These are phyloP conservation scores for Catharus ustulatus DNA, from an alignment of 2,797 vertebrate species.

Conservation along the genomic window DNA sequence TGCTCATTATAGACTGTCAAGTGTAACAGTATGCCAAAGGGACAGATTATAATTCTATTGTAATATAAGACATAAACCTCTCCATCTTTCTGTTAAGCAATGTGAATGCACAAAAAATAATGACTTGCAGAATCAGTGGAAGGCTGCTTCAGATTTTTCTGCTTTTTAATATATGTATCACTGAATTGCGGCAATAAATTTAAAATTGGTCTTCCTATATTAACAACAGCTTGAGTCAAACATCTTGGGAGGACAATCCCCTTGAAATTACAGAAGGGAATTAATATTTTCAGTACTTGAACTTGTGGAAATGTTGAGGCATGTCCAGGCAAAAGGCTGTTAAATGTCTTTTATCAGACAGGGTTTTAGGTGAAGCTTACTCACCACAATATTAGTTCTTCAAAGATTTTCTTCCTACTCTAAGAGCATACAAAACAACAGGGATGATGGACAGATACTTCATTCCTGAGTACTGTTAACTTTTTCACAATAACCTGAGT, in stretches of 20 bases:
- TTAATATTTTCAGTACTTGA: not conserved
- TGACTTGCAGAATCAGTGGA: not conserved
- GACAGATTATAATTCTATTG: not conserved
- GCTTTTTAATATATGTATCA: not conserved
- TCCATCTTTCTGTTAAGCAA: not conserved
- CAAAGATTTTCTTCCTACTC: not conserved
- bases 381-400: not conserved
- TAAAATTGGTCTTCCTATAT: not conserved
- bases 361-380: not conserved
- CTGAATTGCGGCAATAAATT: not conserved
- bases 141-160: not conserved
- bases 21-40: not conserved
- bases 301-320: not conserved
- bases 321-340: not conserved
- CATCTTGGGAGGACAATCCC: not conserved
- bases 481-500: not conserved
- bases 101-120: not conserved
- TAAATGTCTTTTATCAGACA: not conserved
- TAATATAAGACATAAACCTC: not conserved
- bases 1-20: not conserved
- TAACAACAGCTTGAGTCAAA: not conserved
- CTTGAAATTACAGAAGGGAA: not conserved
- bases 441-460: constrained; percentile 7
- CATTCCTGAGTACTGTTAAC: not conserved
- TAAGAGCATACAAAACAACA: not conserved